Base-by-base conservation (phyloP, 1,140 invertebrate species). In the Brachionus angularis region DNA sequence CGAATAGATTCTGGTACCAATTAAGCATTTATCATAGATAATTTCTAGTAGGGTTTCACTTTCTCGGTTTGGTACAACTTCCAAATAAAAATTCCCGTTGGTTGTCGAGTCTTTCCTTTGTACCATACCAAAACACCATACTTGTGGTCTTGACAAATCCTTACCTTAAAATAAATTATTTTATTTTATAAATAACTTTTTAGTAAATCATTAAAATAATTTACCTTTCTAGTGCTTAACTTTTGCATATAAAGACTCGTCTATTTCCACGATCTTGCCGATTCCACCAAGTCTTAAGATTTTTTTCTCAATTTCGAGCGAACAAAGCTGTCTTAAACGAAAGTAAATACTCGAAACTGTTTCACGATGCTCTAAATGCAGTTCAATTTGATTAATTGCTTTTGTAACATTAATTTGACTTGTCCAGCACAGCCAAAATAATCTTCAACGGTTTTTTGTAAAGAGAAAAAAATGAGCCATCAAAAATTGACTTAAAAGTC, bases 11-110 rank as follows among this genome's bases (percentile, higher is more conserved):
- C n/a, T n/a, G n/a, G 10, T 14, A 2, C 44, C 44, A 21, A 21
- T 46, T 46, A 46, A 21, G 23, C 8, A 46, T 46, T 46, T 46
- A 16, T 46, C 44, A 46, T 46, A 46, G n/a, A 46, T 46, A 46
- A 46, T 46, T 46, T 16, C 44, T 16, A 46, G 23, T n/a, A 46
- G 23, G 16, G n/a, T 46, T 21, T 46, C 44, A 21, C n/a, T 21
- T 46, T 46, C n/a, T n/a, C n/a, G 44, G 10, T 46, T 46, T 46
- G 44, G n/a, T 18, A 46, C 44, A 12, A 16, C 44, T 46, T n/a
- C 23, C n/a, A 23, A 21, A 46, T n/a, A n/a, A n/a, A n/a, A n/a
- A n/a, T n/a, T n/a, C 44, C 44, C 44, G n/a, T 46, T 46, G 5
- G 44, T 46, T 2, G 44, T 18, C n/a, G 44, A 23, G 23, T 46